Percentiles rank a stretch among this genome's conserved stretches.
phyloP scores from a whole-genome alignment of 2,888 invertebrate genomes.

The Diaprepes abbreviatus region DNA sequence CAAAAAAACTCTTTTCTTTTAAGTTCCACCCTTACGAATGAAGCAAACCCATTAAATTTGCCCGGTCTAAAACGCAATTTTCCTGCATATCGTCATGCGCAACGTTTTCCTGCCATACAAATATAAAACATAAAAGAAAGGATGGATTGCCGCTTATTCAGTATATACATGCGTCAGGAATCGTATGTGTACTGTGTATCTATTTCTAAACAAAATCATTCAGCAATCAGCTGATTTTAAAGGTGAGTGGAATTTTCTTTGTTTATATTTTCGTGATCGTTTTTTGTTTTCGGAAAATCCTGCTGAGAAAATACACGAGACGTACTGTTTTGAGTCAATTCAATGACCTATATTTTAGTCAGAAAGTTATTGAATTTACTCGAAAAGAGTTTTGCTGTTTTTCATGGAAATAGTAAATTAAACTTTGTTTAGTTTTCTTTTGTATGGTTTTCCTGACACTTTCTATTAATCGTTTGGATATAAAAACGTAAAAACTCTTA shows the following conservation, averaged over 20 bases:
- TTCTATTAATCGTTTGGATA: background rate
- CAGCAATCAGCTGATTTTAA: constrained; percentile 42
- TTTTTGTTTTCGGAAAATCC: constrained; percentile 15
- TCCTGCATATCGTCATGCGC: constrained; percentile 37
- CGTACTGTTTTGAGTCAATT: background rate
- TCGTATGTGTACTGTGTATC: constrained; percentile 27
- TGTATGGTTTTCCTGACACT: background rate
- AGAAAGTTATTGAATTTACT: background rate
- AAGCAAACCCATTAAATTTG: background rate
- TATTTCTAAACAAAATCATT: constrained; percentile 31
- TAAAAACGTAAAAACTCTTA: background rate
- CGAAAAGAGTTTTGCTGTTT: background rate
- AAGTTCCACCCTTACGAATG: background rate
- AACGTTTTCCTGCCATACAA: constrained; percentile 25
- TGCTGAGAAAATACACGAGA: background rate
- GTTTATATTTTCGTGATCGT: background rate
- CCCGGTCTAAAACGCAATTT: constrained; percentile 18
- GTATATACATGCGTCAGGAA: constrained; percentile 20
- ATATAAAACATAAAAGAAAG: constrained; percentile 39
- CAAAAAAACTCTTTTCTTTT: background rate
- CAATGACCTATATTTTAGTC: constrained; percentile 7
- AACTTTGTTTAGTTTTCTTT: background rate
- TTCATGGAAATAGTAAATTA: constrained; percentile 2
- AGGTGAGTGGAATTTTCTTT: constrained; percentile 37
- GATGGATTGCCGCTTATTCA: constrained; percentile 8